Evolutionary conservation across 2,113 vertebrate species (phyloP).

Genomic region (Canis aureus): DNA sequence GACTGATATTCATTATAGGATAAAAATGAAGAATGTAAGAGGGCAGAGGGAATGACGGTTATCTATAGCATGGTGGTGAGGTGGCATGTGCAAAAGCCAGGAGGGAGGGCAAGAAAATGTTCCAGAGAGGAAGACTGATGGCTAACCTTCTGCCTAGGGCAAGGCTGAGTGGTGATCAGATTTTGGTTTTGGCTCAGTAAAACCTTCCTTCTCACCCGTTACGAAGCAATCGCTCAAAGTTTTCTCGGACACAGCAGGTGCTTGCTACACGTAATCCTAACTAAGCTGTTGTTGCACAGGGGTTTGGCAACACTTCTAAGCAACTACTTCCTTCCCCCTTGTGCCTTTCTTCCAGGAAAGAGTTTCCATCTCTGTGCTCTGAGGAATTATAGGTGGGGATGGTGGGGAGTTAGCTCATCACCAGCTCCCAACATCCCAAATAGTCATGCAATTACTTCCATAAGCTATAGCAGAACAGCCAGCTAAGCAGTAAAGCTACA

Average conservation of each 20-base stretch:
- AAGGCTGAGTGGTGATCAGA: background rate
- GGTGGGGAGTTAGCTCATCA: background rate
- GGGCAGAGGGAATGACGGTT: background rate
- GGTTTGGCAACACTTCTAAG: conserved; percentile 28
- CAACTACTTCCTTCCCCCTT: background rate
- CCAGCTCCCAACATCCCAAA: background rate
- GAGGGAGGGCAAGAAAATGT: background rate
- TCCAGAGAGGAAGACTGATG: background rate
- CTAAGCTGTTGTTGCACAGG: background rate
- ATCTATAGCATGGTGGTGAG: background rate
- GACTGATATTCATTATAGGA: background rate
- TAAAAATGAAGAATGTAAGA: background rate
- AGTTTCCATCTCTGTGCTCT: background rate
- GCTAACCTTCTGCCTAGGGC: background rate
- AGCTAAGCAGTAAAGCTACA: background rate
- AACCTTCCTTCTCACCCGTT: background rate
- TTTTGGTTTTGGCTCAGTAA: background rate
- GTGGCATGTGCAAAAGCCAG: background rate
- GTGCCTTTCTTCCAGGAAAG: background rate
- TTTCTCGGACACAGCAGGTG: background rate
- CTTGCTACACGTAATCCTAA: background rate
- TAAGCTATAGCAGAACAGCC: background rate
- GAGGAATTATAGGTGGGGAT: background rate
- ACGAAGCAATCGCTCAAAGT: background rate
- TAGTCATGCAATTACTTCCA: background rate